A percentile compares a stretch with the other conserved stretches of the same genome.
Evolutionary conservation across 2,797 vertebrate genomes (phyloP).

Genomic region (Xerus rutilus): DNA sequence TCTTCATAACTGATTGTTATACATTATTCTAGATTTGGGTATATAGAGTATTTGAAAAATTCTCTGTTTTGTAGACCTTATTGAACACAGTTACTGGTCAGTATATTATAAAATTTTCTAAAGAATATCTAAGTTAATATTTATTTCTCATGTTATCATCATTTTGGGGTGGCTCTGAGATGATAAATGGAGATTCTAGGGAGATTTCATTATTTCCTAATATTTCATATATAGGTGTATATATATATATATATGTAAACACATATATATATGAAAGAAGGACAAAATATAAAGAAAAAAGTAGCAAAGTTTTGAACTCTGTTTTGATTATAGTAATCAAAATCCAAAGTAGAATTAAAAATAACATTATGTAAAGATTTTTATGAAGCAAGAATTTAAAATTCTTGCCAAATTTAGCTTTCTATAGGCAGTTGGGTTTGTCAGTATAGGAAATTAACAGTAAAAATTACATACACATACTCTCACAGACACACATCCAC

Average conservation of each 20-base stretch:
- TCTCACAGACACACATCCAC: neutral
- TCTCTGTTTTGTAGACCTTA: neutral
- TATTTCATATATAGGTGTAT: neutral
- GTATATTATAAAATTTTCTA: neutral
- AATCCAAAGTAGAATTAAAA: neutral
- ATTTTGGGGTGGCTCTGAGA: neutral
- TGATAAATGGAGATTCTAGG: neutral
- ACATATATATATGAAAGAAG: neutral
- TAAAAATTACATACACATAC: neutral
- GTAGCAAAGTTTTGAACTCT: neutral
- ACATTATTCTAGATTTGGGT: neutral
- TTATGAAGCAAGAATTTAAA: neutral
- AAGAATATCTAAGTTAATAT: neutral
- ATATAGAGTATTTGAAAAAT: neutral
- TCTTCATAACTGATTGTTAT: neutral
- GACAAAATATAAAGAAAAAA: neutral
- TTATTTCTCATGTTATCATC: neutral
- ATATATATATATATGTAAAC: neutral
- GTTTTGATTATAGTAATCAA: neutral
- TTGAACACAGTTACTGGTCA: neutral
- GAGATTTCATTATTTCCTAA: neutral
- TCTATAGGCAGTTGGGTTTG: neutral
- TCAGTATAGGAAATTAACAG: neutral
- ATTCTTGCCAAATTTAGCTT: neutral
- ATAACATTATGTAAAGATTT: neutral